Percentiles rank a stretch among this genome's conserved stretches.
Conservation (phyloP, 92 coral and sea anemone species). For the Meandrina meandrites region DNA sequence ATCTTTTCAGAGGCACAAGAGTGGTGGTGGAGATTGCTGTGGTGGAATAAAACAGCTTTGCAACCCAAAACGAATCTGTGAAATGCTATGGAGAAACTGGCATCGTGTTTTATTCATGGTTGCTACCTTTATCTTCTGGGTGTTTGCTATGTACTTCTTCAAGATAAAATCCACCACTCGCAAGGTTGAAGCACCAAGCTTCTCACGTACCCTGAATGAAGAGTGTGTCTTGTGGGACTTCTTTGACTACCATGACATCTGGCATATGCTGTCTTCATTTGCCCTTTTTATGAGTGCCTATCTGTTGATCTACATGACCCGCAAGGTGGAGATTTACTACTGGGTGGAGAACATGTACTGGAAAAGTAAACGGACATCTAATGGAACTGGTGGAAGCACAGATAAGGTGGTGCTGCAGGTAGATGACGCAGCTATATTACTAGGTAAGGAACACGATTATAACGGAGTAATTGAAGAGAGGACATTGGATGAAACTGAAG, state of each 20-base stretch:
- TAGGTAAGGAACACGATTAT: constrained; percentile 22
- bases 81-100: constrained; percentile 32
- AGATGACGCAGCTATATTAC: background rate
- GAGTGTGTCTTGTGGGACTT: constrained; percentile 94
- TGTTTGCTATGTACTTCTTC: constrained; percentile 91
- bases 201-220: constrained; percentile 74
- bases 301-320: constrained; percentile 78
- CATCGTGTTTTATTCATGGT: constrained; percentile 71
- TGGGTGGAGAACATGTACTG: constrained; percentile 73
- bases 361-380: constrained; percentile 5
- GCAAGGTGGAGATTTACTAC: constrained; percentile 69
- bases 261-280: constrained; percentile 97
- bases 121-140: constrained; percentile 81
- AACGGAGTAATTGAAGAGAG: constrained; percentile 1
- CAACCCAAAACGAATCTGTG: constrained; percentile 5
- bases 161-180: constrained; percentile 77
- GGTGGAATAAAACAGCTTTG: constrained; percentile 22
- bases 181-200: constrained; percentile 79
- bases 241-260: constrained; percentile 96
- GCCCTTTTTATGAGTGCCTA: constrained; percentile 91
- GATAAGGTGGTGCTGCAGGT: background rate
- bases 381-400: background rate
- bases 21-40: background rate
- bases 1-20: constrained; percentile 35
- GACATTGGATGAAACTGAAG: background rate